Evolutionary conservation across 2,113 vertebrate species (phyloP).

Genomic region (Macquaria ambigua): DNA sequence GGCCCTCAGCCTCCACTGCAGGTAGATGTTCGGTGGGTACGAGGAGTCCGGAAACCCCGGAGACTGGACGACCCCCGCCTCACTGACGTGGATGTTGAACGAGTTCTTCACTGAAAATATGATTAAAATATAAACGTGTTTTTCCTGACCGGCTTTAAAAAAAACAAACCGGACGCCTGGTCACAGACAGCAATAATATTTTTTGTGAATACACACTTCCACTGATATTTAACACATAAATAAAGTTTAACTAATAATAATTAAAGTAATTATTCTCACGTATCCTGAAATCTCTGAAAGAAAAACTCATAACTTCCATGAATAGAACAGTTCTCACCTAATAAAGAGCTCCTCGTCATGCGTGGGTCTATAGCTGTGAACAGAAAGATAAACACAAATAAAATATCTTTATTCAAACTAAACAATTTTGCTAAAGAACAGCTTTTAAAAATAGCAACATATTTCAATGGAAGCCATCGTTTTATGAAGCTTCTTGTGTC

Average conservation of each 20-base stretch:
- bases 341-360: slow-evolving; percentile 36
- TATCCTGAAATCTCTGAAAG: no score
- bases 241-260: no score
- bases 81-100: slow-evolving; percentile 79
- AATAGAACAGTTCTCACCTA: slow-evolving; percentile 47
- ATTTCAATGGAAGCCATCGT: no score
- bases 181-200: no score
- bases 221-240: no score
- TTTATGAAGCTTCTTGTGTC: no score
- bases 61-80: slow-evolving; percentile 81
- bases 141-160: not conserved
- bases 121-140: not conserved
- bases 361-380: slow-evolving; percentile 78
- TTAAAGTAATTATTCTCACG: no score
- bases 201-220: no score
- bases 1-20: slow-evolving; percentile 89
- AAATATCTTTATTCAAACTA: not conserved
- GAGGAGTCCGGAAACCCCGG: slow-evolving; percentile 90
- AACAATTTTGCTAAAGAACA: not conserved
- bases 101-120: slow-evolving; percentile 79
- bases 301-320: not conserved
- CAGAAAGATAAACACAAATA: not conserved
- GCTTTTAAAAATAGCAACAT: no score
- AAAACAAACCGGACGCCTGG: no score
- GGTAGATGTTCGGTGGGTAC: slow-evolving; percentile 85